Evolutionary conservation across 92 coral and sea anemone genomes (phyloP).

Genomic region (Chrysogorgia sp.): DNA sequence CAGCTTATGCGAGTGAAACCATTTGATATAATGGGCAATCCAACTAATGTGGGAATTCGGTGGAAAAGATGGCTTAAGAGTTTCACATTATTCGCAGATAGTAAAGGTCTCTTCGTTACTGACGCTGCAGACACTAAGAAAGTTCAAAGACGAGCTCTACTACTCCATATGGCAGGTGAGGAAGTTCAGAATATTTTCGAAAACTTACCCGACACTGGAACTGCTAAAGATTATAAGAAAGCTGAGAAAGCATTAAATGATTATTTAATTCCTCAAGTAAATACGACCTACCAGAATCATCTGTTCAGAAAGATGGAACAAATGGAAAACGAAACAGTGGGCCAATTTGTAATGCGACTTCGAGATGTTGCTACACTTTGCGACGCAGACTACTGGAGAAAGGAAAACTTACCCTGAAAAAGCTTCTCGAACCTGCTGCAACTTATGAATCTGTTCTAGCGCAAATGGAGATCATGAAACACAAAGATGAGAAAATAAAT

Average conservation of each 20-base stretch:
- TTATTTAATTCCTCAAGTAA: conserved; percentile 17
- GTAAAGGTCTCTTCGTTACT: too few species aligned
- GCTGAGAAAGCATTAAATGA: background rate
- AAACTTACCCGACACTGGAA: background rate
- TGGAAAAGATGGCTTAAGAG: conserved; percentile 39
- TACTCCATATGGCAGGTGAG: conserved; percentile 14
- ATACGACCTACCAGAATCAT: conserved; percentile 1
- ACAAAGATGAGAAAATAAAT: conserved; percentile 6
- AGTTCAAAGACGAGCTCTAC: conserved; percentile 26
- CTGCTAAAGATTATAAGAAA: background rate
- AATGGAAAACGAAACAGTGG: conserved; percentile 25
- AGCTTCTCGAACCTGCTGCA: too few species aligned
- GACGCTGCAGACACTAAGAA: conserved; percentile 31
- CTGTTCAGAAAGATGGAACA: conserved; percentile 24
- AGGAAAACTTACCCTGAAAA: too few species aligned
- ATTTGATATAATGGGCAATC: background rate
- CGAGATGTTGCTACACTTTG: conserved; percentile 19
- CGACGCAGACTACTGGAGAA: too few species aligned
- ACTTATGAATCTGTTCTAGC: too few species aligned
- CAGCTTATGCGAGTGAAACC: conserved; percentile 1
- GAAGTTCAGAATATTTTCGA: conserved; percentile 30
- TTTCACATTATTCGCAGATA: conserved; percentile 33
- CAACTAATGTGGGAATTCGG: background rate
- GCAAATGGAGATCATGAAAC: too few species aligned
- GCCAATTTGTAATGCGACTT: conserved; percentile 21